Evolutionary conservation across 2,888 invertebrate species (phyloP).

Genomic region (Ophioninae sp.): DNA sequence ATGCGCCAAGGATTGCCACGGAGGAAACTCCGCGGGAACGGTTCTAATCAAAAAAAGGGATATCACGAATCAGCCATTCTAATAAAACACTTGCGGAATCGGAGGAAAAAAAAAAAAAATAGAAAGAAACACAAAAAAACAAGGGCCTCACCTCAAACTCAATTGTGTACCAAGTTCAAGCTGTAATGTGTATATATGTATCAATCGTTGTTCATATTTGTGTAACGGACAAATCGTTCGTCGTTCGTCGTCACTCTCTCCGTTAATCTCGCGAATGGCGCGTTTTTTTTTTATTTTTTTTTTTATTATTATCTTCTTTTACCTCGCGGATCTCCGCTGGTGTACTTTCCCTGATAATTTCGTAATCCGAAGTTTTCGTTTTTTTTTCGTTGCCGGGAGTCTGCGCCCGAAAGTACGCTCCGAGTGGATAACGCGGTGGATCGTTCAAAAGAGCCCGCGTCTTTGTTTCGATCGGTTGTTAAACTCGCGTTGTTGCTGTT

Average conservation of each 20-base stretch:
- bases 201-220: constrained; percentile 51
- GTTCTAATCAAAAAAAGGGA: constrained; percentile 14
- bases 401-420: too few relatives aligned
- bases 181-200: constrained; percentile 53
- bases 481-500: constrained; percentile 9
- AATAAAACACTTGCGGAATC: constrained; percentile 10
- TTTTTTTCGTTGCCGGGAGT: too few relatives aligned
- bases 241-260: constrained; percentile 69
- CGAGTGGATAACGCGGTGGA: too few relatives aligned
- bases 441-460: too few relatives aligned
- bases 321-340: constrained; percentile 16
- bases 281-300: constrained; percentile 35
- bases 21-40: constrained; percentile 6
- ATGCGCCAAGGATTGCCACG: too few relatives aligned
- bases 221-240: constrained; percentile 41
- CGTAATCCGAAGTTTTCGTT: too few relatives aligned
- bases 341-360: background rate
- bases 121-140: constrained; percentile 14
- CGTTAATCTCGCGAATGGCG: constrained; percentile 70
- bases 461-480: constrained; percentile 12
- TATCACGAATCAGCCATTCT: background rate
- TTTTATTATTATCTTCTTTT: constrained; percentile 20
- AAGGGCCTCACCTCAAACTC: constrained; percentile 50
- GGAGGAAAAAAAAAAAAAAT: too few relatives aligned
- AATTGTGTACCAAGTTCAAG: constrained; percentile 48